Percentiles rank a stretch among this genome's conserved stretches.
These are phyloP conservation scores for Neostethus bicornis DNA, from an alignment of 2,797 vertebrate genomes.

Conservation along the genomic window DNA sequence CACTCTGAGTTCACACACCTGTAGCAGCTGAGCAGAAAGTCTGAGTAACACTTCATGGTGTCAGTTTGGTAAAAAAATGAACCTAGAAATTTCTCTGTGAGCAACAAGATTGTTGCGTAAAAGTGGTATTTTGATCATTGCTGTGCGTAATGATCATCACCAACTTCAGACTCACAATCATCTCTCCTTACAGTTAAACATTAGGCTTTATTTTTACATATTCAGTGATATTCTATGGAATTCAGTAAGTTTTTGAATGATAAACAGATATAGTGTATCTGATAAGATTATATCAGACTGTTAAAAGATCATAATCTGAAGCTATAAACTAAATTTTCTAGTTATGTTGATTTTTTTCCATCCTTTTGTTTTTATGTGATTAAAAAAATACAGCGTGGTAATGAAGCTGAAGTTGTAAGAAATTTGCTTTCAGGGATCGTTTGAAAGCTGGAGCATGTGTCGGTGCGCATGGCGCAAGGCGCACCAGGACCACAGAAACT, in stretches of 20 bases:
- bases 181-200: not conserved
- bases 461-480: no score
- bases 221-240: not conserved
- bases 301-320: no score
- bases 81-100: not conserved
- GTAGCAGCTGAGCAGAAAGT: not conserved
- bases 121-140: not conserved
- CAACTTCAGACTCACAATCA: not conserved
- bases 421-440: no score
- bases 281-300: not conserved
- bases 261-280: slow-evolving; percentile 17
- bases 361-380: no score
- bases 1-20: slow-evolving; percentile 2
- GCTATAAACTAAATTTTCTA: no score
- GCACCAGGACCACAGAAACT: no score
- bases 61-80: not conserved
- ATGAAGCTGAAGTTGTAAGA: no score
- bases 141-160: slow-evolving; percentile 22
- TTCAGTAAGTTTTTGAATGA: not conserved
- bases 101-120: not conserved
- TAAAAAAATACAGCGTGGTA: no score
- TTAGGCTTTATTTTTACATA: not conserved
- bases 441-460: no score
- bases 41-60: not conserved
- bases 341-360: no score